Evolutionary conservation across 2,797 vertebrate species (phyloP), one percentile per base, ranked within the genome.

Genomic region (Tapirus indicus): DNA sequence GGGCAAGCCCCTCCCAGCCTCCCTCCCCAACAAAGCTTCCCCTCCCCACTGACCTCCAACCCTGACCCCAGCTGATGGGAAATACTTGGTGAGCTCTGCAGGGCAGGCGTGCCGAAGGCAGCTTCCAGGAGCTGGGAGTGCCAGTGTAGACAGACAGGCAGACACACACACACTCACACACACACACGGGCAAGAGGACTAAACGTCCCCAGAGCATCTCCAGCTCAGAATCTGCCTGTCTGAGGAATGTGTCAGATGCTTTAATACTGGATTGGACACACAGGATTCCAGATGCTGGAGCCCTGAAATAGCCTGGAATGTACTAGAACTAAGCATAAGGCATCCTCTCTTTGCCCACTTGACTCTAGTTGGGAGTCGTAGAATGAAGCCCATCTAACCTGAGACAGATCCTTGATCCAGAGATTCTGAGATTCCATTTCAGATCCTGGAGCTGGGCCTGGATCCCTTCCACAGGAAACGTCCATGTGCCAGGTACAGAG

Each of bases 301-400:
- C 13, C 79, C 94, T 41, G 16, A 82, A 66, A 84, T 62, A 16
- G 60, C 71, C 97, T 88, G 96, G 97, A 94, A 97, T 95, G 96
- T 79, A 38, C 95, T 96, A 97, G 97, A 95, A 94, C 88, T 69
- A 85, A 35, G 4, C 49, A 18, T 97, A 98, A 98, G 98, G 98
- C 98, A 93, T 93, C 93, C 90, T 74, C 88, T 95, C 71, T 80
- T 25, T 29, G 32, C 79, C 88, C 41, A 47, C 20, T n/a, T 6
- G 12, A 9, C 25, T 27, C 60, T 41, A 41, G 38, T 1, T 2
- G 44, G 82, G 35, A 56, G 72, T 44, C 2, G 0, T 1, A 54
- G 91, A 27, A 64, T 13, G 14, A 91, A 60, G 41, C 72, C 84
- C 29, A 0, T 49, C 18, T 25, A 11, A 69, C n/a, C 25, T 35